phyloP scores from a whole-genome alignment of 2,113 vertebrate genomes.

The Psettodes erumei region DNA sequence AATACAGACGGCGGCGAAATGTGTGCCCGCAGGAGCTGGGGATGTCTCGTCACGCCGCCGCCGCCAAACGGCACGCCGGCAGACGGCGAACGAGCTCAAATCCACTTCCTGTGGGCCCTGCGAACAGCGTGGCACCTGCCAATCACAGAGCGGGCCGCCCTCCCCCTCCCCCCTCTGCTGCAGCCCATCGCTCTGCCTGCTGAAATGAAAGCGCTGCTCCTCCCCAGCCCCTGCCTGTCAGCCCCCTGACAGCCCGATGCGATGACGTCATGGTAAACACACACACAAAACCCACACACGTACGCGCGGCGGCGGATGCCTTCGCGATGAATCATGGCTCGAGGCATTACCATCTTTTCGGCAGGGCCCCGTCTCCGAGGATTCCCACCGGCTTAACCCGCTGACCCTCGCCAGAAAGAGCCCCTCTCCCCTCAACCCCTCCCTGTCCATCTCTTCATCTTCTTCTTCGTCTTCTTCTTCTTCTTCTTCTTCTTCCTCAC shows the following conservation, averaged over 20 bases:
- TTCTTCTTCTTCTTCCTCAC: constrained; percentile 68
- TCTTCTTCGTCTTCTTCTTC: constrained; percentile 66
- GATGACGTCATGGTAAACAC: constrained; percentile 69
- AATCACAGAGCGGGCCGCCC: constrained; percentile 47
- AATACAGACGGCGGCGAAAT: constrained; percentile 17
- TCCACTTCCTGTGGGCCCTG: constrained; percentile 25
- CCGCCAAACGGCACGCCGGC: neutral
- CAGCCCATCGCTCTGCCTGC: constrained; percentile 56
- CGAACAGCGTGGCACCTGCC: constrained; percentile 49
- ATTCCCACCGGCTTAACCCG: constrained; percentile 81
- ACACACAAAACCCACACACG: constrained; percentile 27
- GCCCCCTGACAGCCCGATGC: constrained; percentile 57
- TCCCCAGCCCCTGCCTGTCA: constrained; percentile 58
- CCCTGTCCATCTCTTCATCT: constrained; percentile 41
- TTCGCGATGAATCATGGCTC: constrained; percentile 80
- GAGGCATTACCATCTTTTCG: constrained; percentile 79
- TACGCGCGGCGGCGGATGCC: constrained; percentile 71
- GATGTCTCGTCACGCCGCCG: neutral
- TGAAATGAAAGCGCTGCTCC: constrained; percentile 63
- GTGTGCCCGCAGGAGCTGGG: constrained; percentile 7
- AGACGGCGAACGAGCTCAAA: constrained; percentile 19
- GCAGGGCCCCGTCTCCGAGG: constrained; percentile 73
- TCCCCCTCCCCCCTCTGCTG: constrained; percentile 40
- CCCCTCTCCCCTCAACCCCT: neutral
- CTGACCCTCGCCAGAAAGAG: constrained; percentile 72